phyloP scores from a whole-genome alignment of 92 coral and sea anemone genomes.

The Heteractis magnifica region DNA sequence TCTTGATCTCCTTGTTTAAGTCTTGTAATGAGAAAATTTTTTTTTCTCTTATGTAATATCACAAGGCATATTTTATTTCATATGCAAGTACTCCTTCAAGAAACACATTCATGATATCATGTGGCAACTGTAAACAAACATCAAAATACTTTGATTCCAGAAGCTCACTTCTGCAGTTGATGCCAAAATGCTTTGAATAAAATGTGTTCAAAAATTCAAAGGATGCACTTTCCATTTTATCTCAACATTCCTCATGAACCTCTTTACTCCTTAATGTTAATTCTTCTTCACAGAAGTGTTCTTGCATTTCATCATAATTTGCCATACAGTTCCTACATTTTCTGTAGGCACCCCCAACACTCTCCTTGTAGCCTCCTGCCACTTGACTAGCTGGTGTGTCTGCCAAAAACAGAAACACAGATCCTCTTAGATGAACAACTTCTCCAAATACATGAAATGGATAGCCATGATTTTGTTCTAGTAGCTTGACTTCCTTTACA shows the following conservation, averaged over 20 bases:
- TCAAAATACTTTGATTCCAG: constrained; percentile 42
- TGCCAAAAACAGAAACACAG: constrained; percentile 21
- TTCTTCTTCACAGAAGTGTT: constrained; percentile 30
- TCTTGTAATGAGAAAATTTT: constrained; percentile 12
- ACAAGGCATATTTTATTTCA: constrained; percentile 11
- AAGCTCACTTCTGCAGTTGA: constrained; percentile 36
- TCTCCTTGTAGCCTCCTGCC: constrained; percentile 33
- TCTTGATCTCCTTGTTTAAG: not conserved
- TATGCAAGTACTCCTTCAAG: constrained; percentile 31
- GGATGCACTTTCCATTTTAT: not conserved
- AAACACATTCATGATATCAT: constrained; percentile 39
- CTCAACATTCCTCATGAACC: constrained; percentile 14
- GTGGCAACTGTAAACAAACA: constrained; percentile 36
- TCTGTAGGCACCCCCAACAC: constrained; percentile 33
- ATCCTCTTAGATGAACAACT: constrained; percentile 37
- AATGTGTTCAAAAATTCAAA: constrained; percentile 6
- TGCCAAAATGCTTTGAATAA: constrained; percentile 51
- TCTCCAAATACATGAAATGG: constrained; percentile 28
- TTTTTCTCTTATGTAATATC: not conserved
- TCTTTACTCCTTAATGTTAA: constrained; percentile 13
- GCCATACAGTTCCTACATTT: constrained; percentile 48
- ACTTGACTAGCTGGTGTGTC: constrained; percentile 51
- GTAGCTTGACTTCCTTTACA: constrained; percentile 31
- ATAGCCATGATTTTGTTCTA: constrained; percentile 35
- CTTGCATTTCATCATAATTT: constrained; percentile 26